phyloP scores from a whole-genome alignment of 2,888 invertebrate genomes.

The Drosophila testacea region DNA sequence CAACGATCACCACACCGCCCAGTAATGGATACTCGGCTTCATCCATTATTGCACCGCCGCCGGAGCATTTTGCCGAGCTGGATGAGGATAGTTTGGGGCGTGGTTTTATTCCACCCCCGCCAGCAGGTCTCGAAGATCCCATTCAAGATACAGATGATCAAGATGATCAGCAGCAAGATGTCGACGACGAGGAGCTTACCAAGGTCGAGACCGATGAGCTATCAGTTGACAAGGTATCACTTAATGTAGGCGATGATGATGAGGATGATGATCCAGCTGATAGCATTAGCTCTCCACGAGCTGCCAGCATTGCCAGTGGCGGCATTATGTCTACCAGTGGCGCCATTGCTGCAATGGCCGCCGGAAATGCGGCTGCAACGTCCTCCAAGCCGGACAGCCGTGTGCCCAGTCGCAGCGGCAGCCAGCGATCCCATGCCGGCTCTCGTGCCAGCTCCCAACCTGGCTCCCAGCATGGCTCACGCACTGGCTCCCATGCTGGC shows the following conservation, averaged over 20 bases:
- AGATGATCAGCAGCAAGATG: constrained; percentile 30
- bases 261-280: constrained; percentile 57
- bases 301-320: constrained; percentile 72
- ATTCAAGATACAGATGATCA: constrained; percentile 15
- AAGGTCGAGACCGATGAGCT: constrained; percentile 70
- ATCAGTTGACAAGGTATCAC: constrained; percentile 53
- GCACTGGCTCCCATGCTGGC: constrained; percentile 58
- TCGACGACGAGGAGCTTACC: constrained; percentile 65
- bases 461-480: constrained; percentile 55
- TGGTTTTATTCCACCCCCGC: constrained; percentile 75
- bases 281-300: constrained; percentile 75
- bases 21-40: constrained; percentile 84
- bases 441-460: constrained; percentile 66
- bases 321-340: constrained; percentile 57
- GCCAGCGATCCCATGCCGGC: constrained; percentile 57
- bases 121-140: constrained; percentile 64
- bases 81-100: constrained; percentile 72
- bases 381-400: constrained; percentile 69
- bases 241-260: constrained; percentile 41
- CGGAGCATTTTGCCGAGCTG: constrained; percentile 76
- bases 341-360: constrained; percentile 60
- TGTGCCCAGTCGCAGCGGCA: constrained; percentile 73
- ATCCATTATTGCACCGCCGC: constrained; percentile 81
- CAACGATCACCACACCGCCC: constrained; percentile 84
- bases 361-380: constrained; percentile 5